A percentile compares a stretch with the other conserved stretches of the same genome.
Conservation (phyloP, 2,888 invertebrate genomes). For the Orthosia incerta region DNA sequence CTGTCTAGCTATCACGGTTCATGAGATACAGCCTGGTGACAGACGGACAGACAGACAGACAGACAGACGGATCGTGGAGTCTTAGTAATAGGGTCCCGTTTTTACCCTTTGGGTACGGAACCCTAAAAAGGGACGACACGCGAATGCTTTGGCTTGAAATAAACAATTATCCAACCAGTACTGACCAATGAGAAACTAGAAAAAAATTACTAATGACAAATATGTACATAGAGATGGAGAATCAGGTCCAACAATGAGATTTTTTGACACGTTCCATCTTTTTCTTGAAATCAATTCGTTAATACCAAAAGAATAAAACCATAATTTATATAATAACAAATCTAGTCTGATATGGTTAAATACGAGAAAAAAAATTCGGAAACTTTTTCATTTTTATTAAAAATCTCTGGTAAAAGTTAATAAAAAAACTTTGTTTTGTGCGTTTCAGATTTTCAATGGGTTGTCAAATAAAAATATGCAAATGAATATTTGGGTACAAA, state of each 20-base stretch:
- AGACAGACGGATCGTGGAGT: too few relatives aligned
- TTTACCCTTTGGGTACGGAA: too few relatives aligned
- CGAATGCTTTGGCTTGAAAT: too few relatives aligned
- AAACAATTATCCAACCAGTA: too few relatives aligned
- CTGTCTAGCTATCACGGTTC: too few relatives aligned
- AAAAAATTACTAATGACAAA: too few relatives aligned
- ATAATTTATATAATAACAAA: background rate
- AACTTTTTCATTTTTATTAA: conserved; percentile 17
- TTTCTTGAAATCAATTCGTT: background rate
- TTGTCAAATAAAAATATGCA: conserved; percentile 59
- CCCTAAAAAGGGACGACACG: too few relatives aligned
- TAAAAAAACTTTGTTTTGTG: conserved; percentile 32
- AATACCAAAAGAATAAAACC: background rate
- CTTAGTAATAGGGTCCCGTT: too few relatives aligned
- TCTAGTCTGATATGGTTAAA: background rate
- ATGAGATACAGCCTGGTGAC: too few relatives aligned
- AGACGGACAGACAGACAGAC: too few relatives aligned
- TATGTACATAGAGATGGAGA: too few relatives aligned
- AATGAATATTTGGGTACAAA: conserved; percentile 48
- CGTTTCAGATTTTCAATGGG: conserved; percentile 32
- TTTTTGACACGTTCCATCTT: background rate
- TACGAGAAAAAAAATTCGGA: background rate
- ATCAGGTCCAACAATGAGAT: background rate
- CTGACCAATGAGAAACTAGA: too few relatives aligned
- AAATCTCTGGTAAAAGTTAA: conserved; percentile 22